These are phyloP conservation scores for Lipophrys pholis DNA, from an alignment of 2,113 vertebrate species.

Conservation along the genomic window DNA sequence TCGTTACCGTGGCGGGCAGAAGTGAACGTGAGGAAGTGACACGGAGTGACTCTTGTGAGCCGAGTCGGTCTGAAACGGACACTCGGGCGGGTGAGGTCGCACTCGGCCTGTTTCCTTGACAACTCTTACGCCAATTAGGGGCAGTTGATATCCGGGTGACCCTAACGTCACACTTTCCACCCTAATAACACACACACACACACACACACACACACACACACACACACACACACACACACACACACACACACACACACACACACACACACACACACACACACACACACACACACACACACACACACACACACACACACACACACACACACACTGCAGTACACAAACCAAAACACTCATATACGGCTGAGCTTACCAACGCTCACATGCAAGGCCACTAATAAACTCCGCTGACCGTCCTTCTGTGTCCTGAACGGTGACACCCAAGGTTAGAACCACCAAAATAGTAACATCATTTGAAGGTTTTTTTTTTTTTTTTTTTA, in stretches of 20 bases:
- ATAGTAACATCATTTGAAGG: too few species aligned
- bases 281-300: constrained; percentile 13
- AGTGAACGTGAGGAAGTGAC: constrained; percentile 13
- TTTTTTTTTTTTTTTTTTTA: constrained; percentile 14
- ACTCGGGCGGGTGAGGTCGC: constrained; percentile 43
- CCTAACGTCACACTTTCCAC: constrained; percentile 27
- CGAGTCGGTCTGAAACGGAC: constrained; percentile 38
- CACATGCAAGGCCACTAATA: constrained; percentile 57
- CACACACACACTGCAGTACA: constrained; percentile 6
- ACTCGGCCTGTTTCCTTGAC: constrained; percentile 66
- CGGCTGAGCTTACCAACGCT: constrained; percentile 7
- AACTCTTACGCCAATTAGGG: constrained; percentile 68
- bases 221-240: constrained; percentile 23
- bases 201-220: constrained; percentile 14
- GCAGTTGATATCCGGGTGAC: constrained; percentile 71
- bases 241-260: constrained; percentile 16
- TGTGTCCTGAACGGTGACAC: constrained; percentile 46
- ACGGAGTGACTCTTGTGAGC: constrained; percentile 4
- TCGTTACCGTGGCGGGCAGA: constrained; percentile 41
- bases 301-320: constrained; percentile 21
- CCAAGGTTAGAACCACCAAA: constrained; percentile 61
- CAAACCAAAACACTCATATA: constrained; percentile 37
- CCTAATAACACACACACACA: constrained; percentile 58
- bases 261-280: constrained; percentile 31
- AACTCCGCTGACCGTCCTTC: constrained; percentile 39